phyloP scores from a whole-genome alignment of 2,797 vertebrate genomes.

The Garrulus glandarius region DNA sequence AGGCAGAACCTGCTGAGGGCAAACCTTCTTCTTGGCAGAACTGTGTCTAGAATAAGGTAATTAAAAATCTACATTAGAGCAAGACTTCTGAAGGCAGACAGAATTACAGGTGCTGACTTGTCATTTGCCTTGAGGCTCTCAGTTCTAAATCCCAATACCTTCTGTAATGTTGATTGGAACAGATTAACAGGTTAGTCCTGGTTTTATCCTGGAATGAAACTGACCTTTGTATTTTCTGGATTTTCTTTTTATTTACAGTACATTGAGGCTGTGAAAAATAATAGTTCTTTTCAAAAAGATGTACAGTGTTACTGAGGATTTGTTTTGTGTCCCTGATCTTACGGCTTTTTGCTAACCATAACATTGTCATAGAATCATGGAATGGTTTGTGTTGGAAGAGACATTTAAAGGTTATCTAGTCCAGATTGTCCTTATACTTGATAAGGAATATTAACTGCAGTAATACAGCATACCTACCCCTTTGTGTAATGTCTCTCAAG shows the following conservation, averaged over 20 bases:
- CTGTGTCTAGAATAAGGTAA: background rate
- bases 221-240: background rate
- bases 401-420: background rate
- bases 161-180: background rate
- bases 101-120: background rate
- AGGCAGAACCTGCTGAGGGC: background rate
- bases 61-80: background rate
- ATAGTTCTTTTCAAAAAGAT: background rate
- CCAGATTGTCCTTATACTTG: background rate
- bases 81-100: background rate
- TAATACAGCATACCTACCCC: background rate
- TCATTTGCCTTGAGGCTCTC: background rate
- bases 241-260: background rate
- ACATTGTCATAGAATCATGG: background rate
- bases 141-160: background rate
- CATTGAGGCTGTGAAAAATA: background rate
- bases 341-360: rapidly evolving
- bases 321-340: background rate
- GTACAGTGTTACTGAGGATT: background rate
- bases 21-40: background rate
- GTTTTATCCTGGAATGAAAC: background rate
- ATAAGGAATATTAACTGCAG: background rate
- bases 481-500: background rate
- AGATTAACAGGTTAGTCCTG: background rate
- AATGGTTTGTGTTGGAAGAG: background rate